Base-by-base conservation (phyloP, 2,113 vertebrate species). In the Tachysurus vachellii region DNA sequence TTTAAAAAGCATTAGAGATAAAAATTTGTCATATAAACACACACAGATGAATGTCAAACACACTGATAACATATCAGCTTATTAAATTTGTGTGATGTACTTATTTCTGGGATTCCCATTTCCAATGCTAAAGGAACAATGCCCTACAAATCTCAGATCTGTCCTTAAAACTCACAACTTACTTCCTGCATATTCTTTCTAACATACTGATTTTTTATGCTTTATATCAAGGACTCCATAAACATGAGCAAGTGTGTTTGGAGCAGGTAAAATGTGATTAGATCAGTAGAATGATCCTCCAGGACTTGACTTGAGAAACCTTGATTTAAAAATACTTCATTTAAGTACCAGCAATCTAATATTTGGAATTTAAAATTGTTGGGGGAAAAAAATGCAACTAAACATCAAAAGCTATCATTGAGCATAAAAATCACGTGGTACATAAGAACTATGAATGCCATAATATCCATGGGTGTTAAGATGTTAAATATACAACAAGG, bases 1-100 rank as follows among this genome's bases (percentile, higher is more conserved):
- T 97, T 91, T 4, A 54, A 88, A 88, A 76, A 44, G 4, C 28
- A 68, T 10, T 36, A 54, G 19, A 56, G n/a, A 36, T 53, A 26
- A 66, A 12, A 47, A 31, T 42, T 36, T 71, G 14, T 7, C 13
- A 71, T 71, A 19, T 10, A 85, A 64, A 21, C n/a, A 36, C 28
- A 56, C 16, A 42, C 5, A 73, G 19, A 66, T 66, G 3, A 86
- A 64, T 23, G 4, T 59, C 10, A 64, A 47, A 64, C 28, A 31
- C 17, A 21, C 3, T 2, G 1, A 57, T 26, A 3, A 56, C 10
- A 50, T 42, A 85, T 28, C 9, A 50, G 9, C 26, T 61, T 61
- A 56, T 47, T 44, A n/a, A 4, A 36, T 62, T 19, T 76, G 14
- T 3, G 1, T 42, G 12, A 50, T 19, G 23, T n/a, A 62, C 12